A percentile compares a stretch with the other conserved stretches of the same genome.
Conservation (phyloP, 2,113 vertebrate species). For the Mionectes macconnelli region DNA sequence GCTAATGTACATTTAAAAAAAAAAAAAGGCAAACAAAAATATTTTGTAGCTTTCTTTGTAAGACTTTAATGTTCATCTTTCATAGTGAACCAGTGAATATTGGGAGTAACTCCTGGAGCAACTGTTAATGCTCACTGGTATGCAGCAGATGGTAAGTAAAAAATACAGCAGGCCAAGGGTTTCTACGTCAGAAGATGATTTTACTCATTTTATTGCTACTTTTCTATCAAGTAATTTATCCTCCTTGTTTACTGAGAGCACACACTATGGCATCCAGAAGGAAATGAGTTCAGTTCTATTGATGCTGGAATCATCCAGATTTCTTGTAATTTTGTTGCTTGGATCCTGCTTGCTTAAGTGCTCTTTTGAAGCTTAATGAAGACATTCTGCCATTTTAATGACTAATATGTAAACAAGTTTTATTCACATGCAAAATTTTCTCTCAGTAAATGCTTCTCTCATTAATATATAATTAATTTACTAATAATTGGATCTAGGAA, state of each 20-base stretch:
- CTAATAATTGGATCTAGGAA: background rate
- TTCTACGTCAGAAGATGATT: background rate
- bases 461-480: slow-evolving; percentile 19
- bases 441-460: background rate
- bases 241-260: background rate
- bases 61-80: background rate
- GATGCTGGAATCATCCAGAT: background rate
- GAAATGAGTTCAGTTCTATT: background rate
- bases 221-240: background rate
- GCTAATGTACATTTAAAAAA: background rate
- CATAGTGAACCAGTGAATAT: background rate
- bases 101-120: background rate
- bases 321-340: slow-evolving; percentile 16
- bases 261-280: background rate
- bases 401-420: background rate
- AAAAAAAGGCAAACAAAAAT: background rate
- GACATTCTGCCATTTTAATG: slow-evolving; percentile 20
- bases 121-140: background rate
- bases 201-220: background rate
- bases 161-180: background rate
- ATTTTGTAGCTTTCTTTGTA: background rate
- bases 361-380: slow-evolving; percentile 25
- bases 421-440: background rate
- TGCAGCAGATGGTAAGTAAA: background rate
- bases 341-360: slow-evolving; percentile 15